phyloP scores from a whole-genome alignment of 2,113 vertebrate genomes.

The Calidris pugnax region DNA sequence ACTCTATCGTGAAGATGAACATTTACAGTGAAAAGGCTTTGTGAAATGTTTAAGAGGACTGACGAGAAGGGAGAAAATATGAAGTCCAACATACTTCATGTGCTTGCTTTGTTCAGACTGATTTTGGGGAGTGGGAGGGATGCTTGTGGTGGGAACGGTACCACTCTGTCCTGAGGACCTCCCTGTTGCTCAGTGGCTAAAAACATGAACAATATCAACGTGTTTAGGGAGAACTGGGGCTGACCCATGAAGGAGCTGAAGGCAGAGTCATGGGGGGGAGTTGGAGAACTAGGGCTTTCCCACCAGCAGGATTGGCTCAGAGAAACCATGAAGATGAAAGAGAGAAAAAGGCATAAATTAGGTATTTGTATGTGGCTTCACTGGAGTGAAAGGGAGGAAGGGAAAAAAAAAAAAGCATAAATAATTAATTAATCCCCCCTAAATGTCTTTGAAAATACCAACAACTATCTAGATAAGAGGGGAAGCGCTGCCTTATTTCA shows the following conservation, averaged over 20 bases:
- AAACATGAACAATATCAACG: fast-evolving
- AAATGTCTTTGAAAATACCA: slow-evolving; percentile 28
- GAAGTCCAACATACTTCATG: fast-evolving
- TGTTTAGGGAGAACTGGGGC: not conserved
- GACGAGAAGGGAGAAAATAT: not conserved
- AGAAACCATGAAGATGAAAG: not conserved
- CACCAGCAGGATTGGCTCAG: not conserved
- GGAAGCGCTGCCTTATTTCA: slow-evolving; percentile 4
- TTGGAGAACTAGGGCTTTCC: not conserved
- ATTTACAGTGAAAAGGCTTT: not conserved
- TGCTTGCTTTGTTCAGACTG: not conserved
- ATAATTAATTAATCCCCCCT: not conserved
- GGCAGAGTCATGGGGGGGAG: not conserved
- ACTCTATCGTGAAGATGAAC: not conserved
- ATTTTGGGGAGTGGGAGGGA: not conserved
- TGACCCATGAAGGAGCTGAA: not conserved
- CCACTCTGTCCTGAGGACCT: not conserved
- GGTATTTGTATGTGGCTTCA: not conserved
- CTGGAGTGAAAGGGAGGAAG: not conserved
- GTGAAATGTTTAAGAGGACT: not conserved
- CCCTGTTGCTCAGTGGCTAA: too few species aligned
- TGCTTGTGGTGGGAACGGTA: not conserved
- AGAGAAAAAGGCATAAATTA: not conserved
- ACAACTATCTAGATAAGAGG: slow-evolving; percentile 19
- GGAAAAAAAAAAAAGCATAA: not conserved